phyloP scores from a whole-genome alignment of 2,888 invertebrate species.

The Dolichomitus sp. region DNA sequence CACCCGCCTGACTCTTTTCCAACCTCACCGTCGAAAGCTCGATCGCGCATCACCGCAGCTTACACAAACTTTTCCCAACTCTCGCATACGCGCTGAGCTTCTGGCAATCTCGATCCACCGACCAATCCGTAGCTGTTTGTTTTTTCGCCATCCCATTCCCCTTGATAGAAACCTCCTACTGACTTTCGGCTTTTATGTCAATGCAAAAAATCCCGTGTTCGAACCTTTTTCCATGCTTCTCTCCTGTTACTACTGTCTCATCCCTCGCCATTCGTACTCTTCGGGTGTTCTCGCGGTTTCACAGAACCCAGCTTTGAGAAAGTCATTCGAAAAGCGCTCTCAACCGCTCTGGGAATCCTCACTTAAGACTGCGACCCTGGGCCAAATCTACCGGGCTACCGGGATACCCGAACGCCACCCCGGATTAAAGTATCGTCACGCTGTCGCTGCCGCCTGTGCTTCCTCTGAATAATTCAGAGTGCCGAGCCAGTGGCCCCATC shows the following conservation, averaged over 20 bases:
- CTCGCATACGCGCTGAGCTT: constrained; percentile 32
- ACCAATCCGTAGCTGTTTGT: constrained; percentile 63
- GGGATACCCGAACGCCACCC: constrained; percentile 47
- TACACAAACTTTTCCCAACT: constrained; percentile 59
- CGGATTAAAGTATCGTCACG: constrained; percentile 84
- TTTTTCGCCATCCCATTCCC: constrained; percentile 41
- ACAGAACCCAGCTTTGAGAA: constrained; percentile 72
- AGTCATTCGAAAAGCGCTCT: constrained; percentile 80
- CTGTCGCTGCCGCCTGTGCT: constrained; percentile 50
- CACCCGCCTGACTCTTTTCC: constrained; percentile 34
- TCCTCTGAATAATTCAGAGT: constrained; percentile 84
- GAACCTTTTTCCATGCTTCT: constrained; percentile 40
- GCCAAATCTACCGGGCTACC: constrained; percentile 29
- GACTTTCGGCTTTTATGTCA: constrained; percentile 31
- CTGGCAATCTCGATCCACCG: constrained; percentile 55
- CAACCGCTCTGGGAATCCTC: constrained; percentile 70
- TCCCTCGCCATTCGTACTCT: constrained; percentile 30
- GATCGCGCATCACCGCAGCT: constrained; percentile 61
- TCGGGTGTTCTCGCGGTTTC: constrained; percentile 41
- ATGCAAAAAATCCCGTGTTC: constrained; percentile 34
- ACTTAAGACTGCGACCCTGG: constrained; percentile 68
- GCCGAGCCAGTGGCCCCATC: constrained; percentile 54
- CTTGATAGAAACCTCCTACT: neutral
- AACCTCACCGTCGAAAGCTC: constrained; percentile 47
- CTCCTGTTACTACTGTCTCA: neutral